These are phyloP conservation scores for Amphimallon solstitiale DNA, from an alignment of 2,888 invertebrate species.

Conservation along the genomic window DNA sequence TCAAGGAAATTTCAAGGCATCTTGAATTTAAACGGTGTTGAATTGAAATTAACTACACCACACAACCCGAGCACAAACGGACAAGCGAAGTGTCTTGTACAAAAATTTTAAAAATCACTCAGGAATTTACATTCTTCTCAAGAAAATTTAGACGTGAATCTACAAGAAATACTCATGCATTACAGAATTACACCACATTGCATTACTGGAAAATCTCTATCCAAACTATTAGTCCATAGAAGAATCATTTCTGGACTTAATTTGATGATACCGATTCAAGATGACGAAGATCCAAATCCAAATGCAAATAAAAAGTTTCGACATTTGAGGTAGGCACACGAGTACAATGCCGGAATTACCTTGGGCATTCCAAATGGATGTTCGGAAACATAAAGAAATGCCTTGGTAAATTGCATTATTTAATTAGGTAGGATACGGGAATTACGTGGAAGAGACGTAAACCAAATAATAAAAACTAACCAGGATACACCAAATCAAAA, in stretches of 20 bases:
- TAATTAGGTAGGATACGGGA: conserved; percentile 5
- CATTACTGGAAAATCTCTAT: conserved; percentile 41
- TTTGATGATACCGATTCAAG: conserved; percentile 10
- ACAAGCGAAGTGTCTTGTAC: conserved; percentile 38
- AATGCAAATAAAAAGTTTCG: neutral
- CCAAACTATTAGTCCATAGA: conserved; percentile 41
- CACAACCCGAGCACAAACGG: conserved; percentile 42
- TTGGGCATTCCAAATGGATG: conserved; percentile 2
- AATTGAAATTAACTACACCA: conserved; percentile 37
- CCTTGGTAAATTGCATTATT: conserved; percentile 15
- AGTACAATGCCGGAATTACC: conserved; percentile 3
- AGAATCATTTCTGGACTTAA: conserved; percentile 37
- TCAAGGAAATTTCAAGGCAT: conserved; percentile 44
- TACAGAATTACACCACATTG: conserved; percentile 38
- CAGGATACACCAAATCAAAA: too few species aligned
- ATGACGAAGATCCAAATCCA: neutral
- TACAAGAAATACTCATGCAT: conserved; percentile 20
- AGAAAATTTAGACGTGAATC: conserved; percentile 3
- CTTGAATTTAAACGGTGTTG: conserved; percentile 35
- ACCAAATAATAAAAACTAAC: too few species aligned
- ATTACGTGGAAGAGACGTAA: neutral
- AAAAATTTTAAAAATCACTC: conserved; percentile 25
- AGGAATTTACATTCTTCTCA: conserved; percentile 1
- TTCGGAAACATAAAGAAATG: conserved; percentile 1
- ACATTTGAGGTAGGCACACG: neutral